Conservation (phyloP, 2,797 vertebrate genomes). For the Diglossa cyanea region DNA sequence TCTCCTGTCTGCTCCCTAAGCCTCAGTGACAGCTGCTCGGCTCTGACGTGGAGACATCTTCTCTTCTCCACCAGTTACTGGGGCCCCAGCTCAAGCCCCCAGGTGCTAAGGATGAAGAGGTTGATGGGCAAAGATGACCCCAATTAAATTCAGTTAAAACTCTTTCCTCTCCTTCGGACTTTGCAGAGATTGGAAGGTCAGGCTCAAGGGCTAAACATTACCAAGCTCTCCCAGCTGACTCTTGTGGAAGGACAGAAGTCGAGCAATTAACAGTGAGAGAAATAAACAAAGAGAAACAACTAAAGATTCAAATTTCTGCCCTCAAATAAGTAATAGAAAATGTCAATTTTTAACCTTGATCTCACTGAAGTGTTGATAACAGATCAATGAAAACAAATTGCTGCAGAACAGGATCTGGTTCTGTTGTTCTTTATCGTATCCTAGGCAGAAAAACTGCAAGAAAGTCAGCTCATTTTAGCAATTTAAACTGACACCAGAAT, state of each 20-base stretch:
- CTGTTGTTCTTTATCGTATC: not conserved
- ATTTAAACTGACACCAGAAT: not conserved
- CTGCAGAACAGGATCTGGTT: not conserved
- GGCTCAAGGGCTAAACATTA: conserved; percentile 68
- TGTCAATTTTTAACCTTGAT: not conserved
- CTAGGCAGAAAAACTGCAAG: not conserved
- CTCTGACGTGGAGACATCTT: conserved; percentile 32
- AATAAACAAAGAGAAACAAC: conserved; percentile 11
- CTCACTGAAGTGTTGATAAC: not conserved
- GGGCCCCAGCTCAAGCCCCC: conserved; percentile 30
- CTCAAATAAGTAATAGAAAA: not conserved
- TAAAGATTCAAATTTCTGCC: not conserved
- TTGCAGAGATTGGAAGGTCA: conserved; percentile 29
- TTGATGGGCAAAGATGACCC: conserved; percentile 69
- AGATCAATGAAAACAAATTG: not conserved
- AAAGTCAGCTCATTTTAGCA: not conserved
- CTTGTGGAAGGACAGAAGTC: conserved; percentile 24
- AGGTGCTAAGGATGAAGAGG: conserved; percentile 11
- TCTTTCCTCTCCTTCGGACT: conserved; percentile 54
- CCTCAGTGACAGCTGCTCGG: conserved; percentile 50
- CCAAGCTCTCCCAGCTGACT: conserved; percentile 4
- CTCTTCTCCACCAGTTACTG: conserved; percentile 16
- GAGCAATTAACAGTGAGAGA: conserved; percentile 65
- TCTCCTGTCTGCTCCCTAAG: conserved; percentile 58
- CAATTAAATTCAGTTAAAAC: conserved; percentile 70